Base-by-base conservation (phyloP, 1,140 invertebrate genomes). In the Drosophila ambigua region DNA sequence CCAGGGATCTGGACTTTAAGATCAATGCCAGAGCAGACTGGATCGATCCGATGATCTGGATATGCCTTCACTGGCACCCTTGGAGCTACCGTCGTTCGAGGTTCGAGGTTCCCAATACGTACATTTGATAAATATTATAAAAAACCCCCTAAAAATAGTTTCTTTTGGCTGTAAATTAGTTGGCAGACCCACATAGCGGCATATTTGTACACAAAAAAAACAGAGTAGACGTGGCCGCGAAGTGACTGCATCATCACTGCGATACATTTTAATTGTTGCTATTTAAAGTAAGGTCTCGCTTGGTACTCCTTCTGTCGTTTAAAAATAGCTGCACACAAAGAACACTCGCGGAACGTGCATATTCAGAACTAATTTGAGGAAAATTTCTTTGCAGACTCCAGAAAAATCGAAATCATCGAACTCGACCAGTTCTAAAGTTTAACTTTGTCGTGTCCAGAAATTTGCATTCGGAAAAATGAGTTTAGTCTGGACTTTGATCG, bases 401-500 rank as follows among this genome's bases (percentile, higher is more conserved):
- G 23, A 57, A 20, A 63, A 75, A 51, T 66, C 45, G 45, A 49
- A 66, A 50, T 41, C n/a, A n/a, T n/a, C n/a, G n/a, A n/a, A n/a
- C n/a, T n/a, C 35, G 46, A 59, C 35, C 57, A 28, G 31, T 31
- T 9, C 31, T 31, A 31, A n/a, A 31, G 31, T 31, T 31, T 31
- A 72, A 66, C 13, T n/a, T 58, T 74, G 16, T 35, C 49, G 43
- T 20, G 51, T 51, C 20, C 35, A 8, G 23, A 35, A 51, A 78
- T 50, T 75, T n/a, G 72, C 52, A 74, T 57, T 46, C 28, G 23
- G 50, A 26, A 85, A 93, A 79, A 99, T 99, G 98, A 98, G 97
- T 95, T 93, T 99, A 55, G 97, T 98, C 93, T 99, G 98, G 98
- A 98, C 97, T 28, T 94, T 99, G 60, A 97, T 99, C 58, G 98